Evolutionary conservation across 2,797 vertebrate genomes (phyloP).

Genomic region (Mustela erminea): DNA sequence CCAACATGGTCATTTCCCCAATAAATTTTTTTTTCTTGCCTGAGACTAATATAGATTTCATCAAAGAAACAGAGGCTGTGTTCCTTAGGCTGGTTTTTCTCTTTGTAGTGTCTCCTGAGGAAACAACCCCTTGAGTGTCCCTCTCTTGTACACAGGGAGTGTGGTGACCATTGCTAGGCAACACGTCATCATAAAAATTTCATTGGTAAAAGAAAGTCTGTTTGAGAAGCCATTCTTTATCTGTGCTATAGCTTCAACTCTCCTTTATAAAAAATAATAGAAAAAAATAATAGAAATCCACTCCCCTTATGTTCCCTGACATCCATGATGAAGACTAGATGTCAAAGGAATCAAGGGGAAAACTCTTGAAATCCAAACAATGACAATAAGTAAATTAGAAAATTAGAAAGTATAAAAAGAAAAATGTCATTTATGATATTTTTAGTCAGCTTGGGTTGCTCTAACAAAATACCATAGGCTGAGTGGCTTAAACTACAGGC

Average conservation of each 20-base stretch:
- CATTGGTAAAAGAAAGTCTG: slow-evolving; percentile 75
- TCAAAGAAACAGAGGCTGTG: slow-evolving; percentile 51
- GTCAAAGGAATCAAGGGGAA: not conserved
- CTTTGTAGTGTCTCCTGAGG: slow-evolving; percentile 48
- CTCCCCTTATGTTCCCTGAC: not conserved
- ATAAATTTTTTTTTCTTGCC: slow-evolving; percentile 67
- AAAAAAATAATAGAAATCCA: not conserved
- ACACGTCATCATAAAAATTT: slow-evolving; percentile 88
- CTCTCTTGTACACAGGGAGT: slow-evolving; percentile 77
- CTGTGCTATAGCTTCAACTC: slow-evolving; percentile 50
- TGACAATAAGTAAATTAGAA: not conserved
- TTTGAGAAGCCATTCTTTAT: slow-evolving; percentile 50
- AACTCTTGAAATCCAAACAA: not conserved
- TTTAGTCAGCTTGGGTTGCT: not conserved
- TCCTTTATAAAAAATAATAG: not conserved
- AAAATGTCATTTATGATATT: not conserved
- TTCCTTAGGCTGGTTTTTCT: slow-evolving; percentile 55
- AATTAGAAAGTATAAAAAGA: not conserved
- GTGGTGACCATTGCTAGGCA: slow-evolving; percentile 88
- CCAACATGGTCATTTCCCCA: slow-evolving; percentile 60
- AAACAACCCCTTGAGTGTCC: slow-evolving; percentile 74
- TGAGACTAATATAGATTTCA: slow-evolving; percentile 56
- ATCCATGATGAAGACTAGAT: not conserved
- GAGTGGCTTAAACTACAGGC: too few species aligned
- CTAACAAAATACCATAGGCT: not conserved